Conservation (phyloP, 2,113 vertebrate species). For the Urocitellus parryii region DNA sequence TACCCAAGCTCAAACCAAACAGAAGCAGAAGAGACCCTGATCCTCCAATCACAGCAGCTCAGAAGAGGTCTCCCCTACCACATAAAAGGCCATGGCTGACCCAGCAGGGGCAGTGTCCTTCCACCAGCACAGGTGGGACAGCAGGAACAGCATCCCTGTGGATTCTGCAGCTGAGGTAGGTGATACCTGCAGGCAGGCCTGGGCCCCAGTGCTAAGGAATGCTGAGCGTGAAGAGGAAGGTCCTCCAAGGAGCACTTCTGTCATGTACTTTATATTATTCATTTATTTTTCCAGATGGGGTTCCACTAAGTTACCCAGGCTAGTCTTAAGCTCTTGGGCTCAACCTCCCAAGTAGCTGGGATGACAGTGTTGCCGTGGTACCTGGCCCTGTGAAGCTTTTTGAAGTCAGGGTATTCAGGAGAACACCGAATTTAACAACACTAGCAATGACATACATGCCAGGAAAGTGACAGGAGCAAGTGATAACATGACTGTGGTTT, state of each 20-base stretch:
- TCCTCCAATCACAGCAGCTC: neutral
- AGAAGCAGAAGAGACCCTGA: neutral
- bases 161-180: too few species aligned
- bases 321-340: neutral
- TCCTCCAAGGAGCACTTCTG: too few species aligned
- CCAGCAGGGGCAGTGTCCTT: neutral
- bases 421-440: neutral
- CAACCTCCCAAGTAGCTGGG: neutral
- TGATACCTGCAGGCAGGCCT: too few species aligned
- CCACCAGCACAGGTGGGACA: neutral
- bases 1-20: neutral
- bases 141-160: accelerated
- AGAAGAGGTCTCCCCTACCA: neutral
- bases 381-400: neutral
- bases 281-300: neutral
- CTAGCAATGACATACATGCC: accelerated
- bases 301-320: neutral
- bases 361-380: neutral
- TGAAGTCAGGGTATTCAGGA: neutral
- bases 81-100: accelerated
- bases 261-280: neutral
- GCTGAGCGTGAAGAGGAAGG: too few species aligned
- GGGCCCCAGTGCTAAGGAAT: too few species aligned
- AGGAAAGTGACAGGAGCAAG: neutral
- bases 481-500: too few species aligned